phyloP scores from a whole-genome alignment of 1,140 invertebrate genomes.

The Vanessa tameamea region DNA sequence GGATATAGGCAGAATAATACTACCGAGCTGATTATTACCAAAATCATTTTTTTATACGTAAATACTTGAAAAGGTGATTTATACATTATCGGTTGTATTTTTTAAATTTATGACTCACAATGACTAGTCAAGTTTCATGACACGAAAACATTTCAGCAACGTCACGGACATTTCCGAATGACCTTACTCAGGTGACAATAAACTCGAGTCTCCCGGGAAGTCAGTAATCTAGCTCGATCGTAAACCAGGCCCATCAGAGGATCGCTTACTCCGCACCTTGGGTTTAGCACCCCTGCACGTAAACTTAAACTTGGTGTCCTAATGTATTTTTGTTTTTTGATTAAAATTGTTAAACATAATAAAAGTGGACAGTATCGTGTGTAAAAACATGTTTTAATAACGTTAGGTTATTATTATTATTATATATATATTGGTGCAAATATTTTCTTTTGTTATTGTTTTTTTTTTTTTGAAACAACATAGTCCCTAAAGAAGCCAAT shows the following conservation, averaged over 20 bases:
- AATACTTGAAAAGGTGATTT: no score
- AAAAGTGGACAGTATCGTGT: not conserved
- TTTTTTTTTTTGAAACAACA: no score
- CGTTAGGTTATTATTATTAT: no score
- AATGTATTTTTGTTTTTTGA: conserved; percentile 4
- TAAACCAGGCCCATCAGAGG: conserved; percentile 60
- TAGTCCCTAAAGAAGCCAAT: no score
- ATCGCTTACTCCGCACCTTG: conserved; percentile 56
- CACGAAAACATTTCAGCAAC: conserved; percentile 19
- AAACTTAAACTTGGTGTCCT: conserved; percentile 36
- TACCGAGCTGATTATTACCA: no score
- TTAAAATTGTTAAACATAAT: not conserved
- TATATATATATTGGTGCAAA: no score
- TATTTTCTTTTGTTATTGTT: no score
- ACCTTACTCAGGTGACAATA: conserved; percentile 73
- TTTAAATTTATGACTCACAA: no score
- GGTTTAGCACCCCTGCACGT: conserved; percentile 54
- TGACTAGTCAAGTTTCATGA: conserved; percentile 2
- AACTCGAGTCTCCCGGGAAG: conserved; percentile 51
- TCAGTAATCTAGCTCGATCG: conserved; percentile 57
- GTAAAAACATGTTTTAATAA: no score
- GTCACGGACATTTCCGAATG: conserved; percentile 50
- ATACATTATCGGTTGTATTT: no score
- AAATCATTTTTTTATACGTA: no score
- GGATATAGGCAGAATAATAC: no score